Evolutionary conservation across 2,888 invertebrate genomes (phyloP).

Genomic region (Protonemura montana): DNA sequence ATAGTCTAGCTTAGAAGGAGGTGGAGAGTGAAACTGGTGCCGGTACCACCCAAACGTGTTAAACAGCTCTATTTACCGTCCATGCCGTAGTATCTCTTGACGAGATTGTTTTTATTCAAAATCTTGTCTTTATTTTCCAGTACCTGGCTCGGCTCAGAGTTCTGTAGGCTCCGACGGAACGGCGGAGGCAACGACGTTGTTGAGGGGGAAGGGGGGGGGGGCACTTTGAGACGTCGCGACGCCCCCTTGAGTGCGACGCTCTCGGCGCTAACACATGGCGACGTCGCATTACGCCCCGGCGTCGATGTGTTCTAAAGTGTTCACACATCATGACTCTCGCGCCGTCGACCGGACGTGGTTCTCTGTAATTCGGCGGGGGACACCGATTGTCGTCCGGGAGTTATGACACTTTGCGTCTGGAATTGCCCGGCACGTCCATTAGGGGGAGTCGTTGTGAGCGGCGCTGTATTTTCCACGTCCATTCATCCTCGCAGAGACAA

Average conservation of each 20-base stretch:
- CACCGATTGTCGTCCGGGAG: background rate
- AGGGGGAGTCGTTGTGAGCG: no score
- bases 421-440: background rate
- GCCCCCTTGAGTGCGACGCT: background rate
- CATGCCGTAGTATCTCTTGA: no score
- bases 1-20: no score
- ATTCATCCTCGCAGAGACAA: no score
- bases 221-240: background rate
- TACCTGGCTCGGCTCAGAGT: no score
- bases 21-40: no score
- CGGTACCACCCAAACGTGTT: no score
- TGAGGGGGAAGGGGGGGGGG: background rate
- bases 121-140: no score
- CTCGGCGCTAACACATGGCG: background rate
- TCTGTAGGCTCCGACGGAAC: no score
- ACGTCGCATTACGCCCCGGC: background rate
- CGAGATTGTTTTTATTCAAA: no score
- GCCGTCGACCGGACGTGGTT: background rate
- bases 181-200: background rate
- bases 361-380: background rate
- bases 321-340: background rate
- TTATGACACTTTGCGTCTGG: background rate
- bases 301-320: background rate
- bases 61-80: no score
- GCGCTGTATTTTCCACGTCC: no score